These are phyloP conservation scores for Donacobius atricapilla DNA, from an alignment of 2,113 vertebrate genomes.

Conservation along the genomic window DNA sequence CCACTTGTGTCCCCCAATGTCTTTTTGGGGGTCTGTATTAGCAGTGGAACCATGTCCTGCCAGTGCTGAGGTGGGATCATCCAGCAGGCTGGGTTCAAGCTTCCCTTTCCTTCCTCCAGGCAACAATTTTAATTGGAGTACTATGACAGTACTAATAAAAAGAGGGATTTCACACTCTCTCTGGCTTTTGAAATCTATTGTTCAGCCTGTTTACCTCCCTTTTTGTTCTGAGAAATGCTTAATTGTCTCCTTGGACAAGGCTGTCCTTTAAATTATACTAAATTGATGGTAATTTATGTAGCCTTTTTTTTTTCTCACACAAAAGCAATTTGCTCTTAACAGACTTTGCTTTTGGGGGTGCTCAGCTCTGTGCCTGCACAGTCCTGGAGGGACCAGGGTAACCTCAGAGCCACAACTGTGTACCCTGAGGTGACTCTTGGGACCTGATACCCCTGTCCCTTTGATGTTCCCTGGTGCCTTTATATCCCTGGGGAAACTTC, in stretches of 20 bases:
- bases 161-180: neutral
- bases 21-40: neutral
- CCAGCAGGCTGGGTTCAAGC: neutral
- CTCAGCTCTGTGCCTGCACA: neutral
- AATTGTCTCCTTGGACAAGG: conserved; percentile 43
- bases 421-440: fast-evolving
- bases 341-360: neutral
- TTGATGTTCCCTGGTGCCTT: neutral
- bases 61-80: neutral
- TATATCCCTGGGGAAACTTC: neutral
- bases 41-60: neutral
- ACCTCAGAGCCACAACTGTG: neutral
- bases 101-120: neutral
- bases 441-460: neutral
- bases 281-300: conserved; percentile 22
- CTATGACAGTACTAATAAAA: neutral
- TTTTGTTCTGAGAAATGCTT: conserved; percentile 18
- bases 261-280: conserved; percentile 37
- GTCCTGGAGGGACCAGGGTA: neutral
- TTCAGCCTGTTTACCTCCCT: conserved; percentile 17
- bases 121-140: neutral
- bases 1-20: neutral
- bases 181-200: neutral
- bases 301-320: neutral
- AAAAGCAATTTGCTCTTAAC: neutral